Base-by-base conservation (phyloP, 2,888 invertebrate species). In the Drosophila neotestacea region DNA sequence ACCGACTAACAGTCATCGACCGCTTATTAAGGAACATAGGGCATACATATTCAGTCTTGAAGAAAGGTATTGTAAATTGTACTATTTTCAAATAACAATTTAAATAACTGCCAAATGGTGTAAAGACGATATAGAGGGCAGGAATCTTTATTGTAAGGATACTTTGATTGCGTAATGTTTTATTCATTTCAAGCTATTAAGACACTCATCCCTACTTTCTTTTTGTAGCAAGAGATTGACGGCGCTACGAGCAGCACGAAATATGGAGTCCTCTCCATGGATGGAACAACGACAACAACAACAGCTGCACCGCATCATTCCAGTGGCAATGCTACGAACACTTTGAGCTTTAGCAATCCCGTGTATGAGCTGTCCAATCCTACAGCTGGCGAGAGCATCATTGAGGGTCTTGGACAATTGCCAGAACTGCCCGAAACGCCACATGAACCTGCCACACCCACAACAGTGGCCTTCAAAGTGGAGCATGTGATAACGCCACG, bases 321-420 rank as follows among this genome's bases (percentile, higher is more conserved):
- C 93, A 36, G 83, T 76, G 74, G 85, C 70, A 70, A 74, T 87
- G 48, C 94, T n/a, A 94, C 94, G 10, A 94, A 95, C 22, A 94
- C 95, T 51, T 94, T 97, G 79, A 97, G 96, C 85, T 97, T 92
- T 90, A 95, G 96, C 47, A 97, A 97, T 93, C 97, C 97, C 0
- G 96, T 96, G 1, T 97, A 97, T 83, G 97, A 97, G 74, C 95
- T 97, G 0, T 95, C 95, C 9, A 94, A 94, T 70, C 94, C 94
- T 2, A 93, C 93, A 9, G 94, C 93, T 6, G 94, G 94, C 6
- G 92, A 93, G 56, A 93, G 93, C 48, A 92, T 92, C 51, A 93
- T 93, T 44, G 92, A 92, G 48, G 92, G 91, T 4, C 71, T 92
- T 0, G 91, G 90, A 7, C 91, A 91, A 62, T 70, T 92, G 30